A percentile compares a stretch with the other conserved stretches of the same genome.
Conservation (phyloP, 2,888 invertebrate genomes). For the Caenorhabditis plicata region DNA sequence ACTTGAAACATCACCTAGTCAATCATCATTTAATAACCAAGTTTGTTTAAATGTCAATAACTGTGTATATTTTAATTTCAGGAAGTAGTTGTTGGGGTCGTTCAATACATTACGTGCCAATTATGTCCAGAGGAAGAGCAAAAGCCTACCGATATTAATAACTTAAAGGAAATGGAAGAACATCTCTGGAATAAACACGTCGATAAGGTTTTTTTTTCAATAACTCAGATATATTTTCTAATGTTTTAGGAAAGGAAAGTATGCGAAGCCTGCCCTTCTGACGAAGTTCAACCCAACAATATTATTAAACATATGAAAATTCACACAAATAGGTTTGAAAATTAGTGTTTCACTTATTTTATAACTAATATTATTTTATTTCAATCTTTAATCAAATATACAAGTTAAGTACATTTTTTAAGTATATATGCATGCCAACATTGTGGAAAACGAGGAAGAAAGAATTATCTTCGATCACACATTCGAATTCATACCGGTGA, state of each 20-base stretch:
- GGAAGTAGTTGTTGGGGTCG: slow-evolving; percentile 46
- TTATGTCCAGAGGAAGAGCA: slow-evolving; percentile 50
- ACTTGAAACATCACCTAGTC: too few species aligned
- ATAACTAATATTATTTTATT: background rate
- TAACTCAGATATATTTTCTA: background rate
- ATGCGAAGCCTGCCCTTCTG: slow-evolving; percentile 45
- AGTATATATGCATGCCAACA: slow-evolving; percentile 53
- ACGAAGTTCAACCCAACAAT: slow-evolving; percentile 33
- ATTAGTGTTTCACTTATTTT: background rate
- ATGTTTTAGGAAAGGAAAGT: slow-evolving; percentile 25
- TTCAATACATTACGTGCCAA: slow-evolving; percentile 49
- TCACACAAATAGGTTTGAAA: slow-evolving; percentile 42
- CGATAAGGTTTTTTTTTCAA: slow-evolving; percentile 27
- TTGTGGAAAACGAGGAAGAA: slow-evolving; percentile 54
- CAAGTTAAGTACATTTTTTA: too few species aligned
- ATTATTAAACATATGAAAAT: slow-evolving; percentile 40
- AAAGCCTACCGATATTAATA: slow-evolving; percentile 25
- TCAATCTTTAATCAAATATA: background rate
- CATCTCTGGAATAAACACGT: slow-evolving; percentile 45
- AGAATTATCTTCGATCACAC: slow-evolving; percentile 50
- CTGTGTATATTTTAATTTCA: too few species aligned
- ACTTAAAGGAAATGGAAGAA: slow-evolving; percentile 39
- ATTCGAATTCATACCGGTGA: slow-evolving; percentile 55
- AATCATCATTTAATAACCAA: background rate
- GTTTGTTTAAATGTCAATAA: slow-evolving; percentile 1